Evolutionary conservation across 2,888 invertebrate genomes (phyloP), one percentile per base, ranked within the genome.

Genomic region (Diabrotica balteata): DNA sequence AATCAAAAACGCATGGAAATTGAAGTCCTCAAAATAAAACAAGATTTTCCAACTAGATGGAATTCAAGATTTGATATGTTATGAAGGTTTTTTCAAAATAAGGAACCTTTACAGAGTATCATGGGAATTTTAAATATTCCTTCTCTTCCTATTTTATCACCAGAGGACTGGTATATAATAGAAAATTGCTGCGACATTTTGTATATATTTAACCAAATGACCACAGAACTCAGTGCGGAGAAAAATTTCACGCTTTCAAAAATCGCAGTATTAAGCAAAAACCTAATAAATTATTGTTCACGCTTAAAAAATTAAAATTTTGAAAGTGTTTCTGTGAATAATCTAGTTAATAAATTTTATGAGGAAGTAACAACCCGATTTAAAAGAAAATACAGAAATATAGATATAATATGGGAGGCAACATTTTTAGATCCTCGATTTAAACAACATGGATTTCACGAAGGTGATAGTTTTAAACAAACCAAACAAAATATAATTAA

Each of bases 371-470:
- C 45, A n/a, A 46, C 7, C 11, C 44, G 8, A 57, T 42, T 57
- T 22, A 68, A 60, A 32, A 59, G 59, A 67, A 63, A 55, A 44
- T 63, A 63, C 55, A 59, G 59, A 47, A 47, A 63, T 53, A n/a
- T 62, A 62, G 52, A 62, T 49, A 52, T 60, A 55, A 68, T 61
- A 10, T 49, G 46, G 9, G 64, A 68, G 54, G 65, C 68, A 10
- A 65, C 65, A 45, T 68, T 68, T 45, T 64, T 68, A 44, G 65
- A 68, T 53, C 65, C 68, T 8, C 60, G 58, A 8, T 64, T 68
- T 49, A 68, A 68, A 32, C 53, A 60, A 60, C 60, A 65, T 65
- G 68, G 65, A 8, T 67, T 67, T 59, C 57, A 58, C 10, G 58
- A 53, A 32, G 55, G 32, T n/a, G 43, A 7, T n/a, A 59, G 7